A percentile compares a stretch with the other conserved stretches of the same genome.
These are phyloP conservation scores for Villa cingulata DNA, from an alignment of 2,888 invertebrate species.

Conservation along the genomic window DNA sequence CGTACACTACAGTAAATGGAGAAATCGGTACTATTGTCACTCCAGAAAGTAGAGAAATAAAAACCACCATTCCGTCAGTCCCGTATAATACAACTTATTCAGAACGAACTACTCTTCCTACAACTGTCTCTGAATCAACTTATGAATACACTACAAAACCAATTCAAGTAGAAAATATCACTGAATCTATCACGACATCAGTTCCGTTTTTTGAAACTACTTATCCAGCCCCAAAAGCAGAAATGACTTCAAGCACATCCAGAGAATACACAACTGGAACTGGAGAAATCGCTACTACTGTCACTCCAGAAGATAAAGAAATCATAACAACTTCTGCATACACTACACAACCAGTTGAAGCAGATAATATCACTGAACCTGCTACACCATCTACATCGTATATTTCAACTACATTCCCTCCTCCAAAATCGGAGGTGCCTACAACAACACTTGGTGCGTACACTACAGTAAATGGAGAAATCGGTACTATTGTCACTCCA, in stretches of 20 bases:
- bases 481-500: slow-evolving; percentile 2
- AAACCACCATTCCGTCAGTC: too few species aligned
- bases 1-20: not conserved
- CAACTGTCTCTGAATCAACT: too few species aligned
- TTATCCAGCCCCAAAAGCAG: too few species aligned
- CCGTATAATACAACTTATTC: too few species aligned
- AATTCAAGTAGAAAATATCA: too few species aligned
- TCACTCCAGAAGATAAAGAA: not conserved
- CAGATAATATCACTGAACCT: not conserved
- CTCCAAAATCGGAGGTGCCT: not conserved
- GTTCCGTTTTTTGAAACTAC: too few species aligned
- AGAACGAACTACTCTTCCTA: too few species aligned
- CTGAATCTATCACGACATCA: too few species aligned
- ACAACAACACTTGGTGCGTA: not conserved
- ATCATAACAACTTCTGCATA: not conserved
- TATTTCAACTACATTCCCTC: not conserved
- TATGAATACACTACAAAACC: too few species aligned
- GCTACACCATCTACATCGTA: too few species aligned
- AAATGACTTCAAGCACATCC: not conserved
- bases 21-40: slow-evolving; percentile 4
- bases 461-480: slow-evolving; percentile 1
- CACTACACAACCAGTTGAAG: not conserved
- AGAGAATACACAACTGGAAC: not conserved
- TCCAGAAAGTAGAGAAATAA: not conserved
- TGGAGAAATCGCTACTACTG: not conserved